These are phyloP conservation scores for Haliclona indistincta DNA, from an alignment of 37 sponge, comb jelly and placozoan species.

Conservation along the genomic window DNA sequence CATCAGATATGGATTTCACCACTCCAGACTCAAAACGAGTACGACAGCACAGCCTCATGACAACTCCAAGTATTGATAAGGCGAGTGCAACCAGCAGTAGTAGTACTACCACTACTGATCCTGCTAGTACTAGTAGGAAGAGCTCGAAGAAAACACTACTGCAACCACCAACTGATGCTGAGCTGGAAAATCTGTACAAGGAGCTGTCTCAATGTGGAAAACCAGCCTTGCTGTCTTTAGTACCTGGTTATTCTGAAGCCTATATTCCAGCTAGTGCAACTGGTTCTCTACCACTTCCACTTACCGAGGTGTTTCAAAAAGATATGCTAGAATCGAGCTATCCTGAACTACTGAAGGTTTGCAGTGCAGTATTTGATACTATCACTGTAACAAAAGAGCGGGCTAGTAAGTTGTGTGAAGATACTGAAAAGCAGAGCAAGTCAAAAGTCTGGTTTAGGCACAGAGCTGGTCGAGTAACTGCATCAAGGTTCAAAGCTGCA, in stretches of 20 bases:
- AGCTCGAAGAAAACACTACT: too few species aligned
- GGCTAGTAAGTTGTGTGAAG: conserved; percentile 15
- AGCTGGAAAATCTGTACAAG: conserved; percentile 12
- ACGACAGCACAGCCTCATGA: background rate
- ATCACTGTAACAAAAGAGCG: conserved; percentile 15
- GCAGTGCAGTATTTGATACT: conserved; percentile 22
- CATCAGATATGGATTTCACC: conserved; percentile 53
- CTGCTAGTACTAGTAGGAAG: background rate
- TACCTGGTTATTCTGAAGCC: conserved; percentile 7
- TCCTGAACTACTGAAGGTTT: conserved; percentile 17
- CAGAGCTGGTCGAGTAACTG: conserved; percentile 64
- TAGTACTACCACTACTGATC: background rate
- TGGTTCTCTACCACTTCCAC: conserved; percentile 30
- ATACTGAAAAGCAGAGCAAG: conserved; percentile 22
- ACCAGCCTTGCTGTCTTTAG: conserved; percentile 23
- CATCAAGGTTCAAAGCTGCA: conserved; percentile 49
- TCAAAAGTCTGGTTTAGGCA: conserved; percentile 54
- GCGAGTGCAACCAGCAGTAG: background rate
- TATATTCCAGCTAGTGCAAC: conserved; percentile 18
- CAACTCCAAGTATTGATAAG: background rate
- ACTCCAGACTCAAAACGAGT: conserved; percentile 10
- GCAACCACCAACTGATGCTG: conserved; percentile 5
- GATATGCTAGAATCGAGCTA: conserved; percentile 14
- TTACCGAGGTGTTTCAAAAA: conserved; percentile 22
- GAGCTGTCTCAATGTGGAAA: conserved; percentile 1